Base-by-base conservation (phyloP, 2,797 vertebrate species). In the Cyclura pinguis region DNA sequence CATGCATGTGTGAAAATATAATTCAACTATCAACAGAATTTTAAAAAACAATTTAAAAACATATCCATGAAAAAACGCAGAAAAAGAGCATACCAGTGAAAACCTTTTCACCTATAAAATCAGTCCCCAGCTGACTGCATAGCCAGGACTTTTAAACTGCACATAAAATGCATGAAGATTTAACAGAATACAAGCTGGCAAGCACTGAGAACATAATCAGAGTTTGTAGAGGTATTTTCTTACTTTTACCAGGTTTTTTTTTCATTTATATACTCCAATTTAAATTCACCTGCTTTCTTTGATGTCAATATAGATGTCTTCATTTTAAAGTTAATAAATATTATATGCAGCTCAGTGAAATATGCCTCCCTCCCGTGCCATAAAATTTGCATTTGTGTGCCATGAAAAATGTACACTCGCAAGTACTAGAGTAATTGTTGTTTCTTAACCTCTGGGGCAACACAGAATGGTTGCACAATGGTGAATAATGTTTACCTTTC, bases 281-380 rank as follows among this genome's bases (percentile, higher is more conserved):
- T 87, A 52, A 32, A 87, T 52, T 52, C 76, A 80, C 38, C 32
- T 80, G n/a, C 27, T 67, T 67, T 50, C 0, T 38, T 74, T 35
- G 14, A 1, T 88, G 24, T 59, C 52, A 74, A 74, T 74, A 74
- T 29, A n/a, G 38, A 62, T 62, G 80, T 32, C 35, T 83, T 83
- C 9, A 47, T 88, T 59, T 47, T 24, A 88, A 62, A 74, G 29
- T 74, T 62, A 83, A 76, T 74, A 76, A 59, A 83, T 88, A 88
- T 83, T 74, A 50, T 47, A 62, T 27, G 52, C 35, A 47, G 12
- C 80, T 74, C 27, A 22, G 67, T 74, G 80, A 88, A 82, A 82
- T 59, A 22, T 6, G 4, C 2, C n/a, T 18, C 42, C 35, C 32
- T 18, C 35, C 27, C 78, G 38, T 80, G 86, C 42, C 27, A 18